Conservation (phyloP, 2,888 invertebrate species). For the Scaptodrosophila latifasciaeformis region DNA sequence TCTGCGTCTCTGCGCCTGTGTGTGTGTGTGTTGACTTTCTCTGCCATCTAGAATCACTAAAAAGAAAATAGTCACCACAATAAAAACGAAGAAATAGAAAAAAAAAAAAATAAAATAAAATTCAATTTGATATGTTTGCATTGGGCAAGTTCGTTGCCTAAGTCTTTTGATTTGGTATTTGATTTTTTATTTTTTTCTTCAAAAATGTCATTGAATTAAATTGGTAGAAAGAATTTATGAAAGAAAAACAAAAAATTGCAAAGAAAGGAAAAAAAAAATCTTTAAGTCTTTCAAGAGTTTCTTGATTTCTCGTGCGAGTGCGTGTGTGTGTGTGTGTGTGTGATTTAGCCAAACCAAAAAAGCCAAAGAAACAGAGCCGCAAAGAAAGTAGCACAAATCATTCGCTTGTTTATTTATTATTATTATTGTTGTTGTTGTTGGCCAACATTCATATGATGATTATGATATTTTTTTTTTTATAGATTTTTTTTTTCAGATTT, state of each 20-base stretch:
- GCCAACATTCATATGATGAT: conserved; percentile 31
- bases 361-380: not conserved
- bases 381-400: conserved; percentile 66
- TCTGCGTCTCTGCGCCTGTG: no score
- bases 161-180: conserved; percentile 34
- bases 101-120: no score
- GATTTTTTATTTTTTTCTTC: conserved; percentile 35
- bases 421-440: conserved; percentile 19
- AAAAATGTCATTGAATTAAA: conserved; percentile 61
- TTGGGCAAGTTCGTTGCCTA: conserved; percentile 29
- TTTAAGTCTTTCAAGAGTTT: not conserved
- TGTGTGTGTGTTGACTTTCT: no score
- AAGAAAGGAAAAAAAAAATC: conserved; percentile 10
- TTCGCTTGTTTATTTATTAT: conserved; percentile 14
- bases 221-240: conserved; percentile 33
- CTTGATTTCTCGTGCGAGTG: not conserved
- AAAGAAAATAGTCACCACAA: no score
- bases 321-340: no score
- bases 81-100: no score
- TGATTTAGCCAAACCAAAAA: not conserved
- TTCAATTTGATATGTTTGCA: no score
- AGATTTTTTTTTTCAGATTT: no score
- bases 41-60: no score
- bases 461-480: no score
- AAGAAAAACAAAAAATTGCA: conserved; percentile 15